phyloP scores from a whole-genome alignment of 2,888 invertebrate genomes.

The Autographa pulchrina region DNA sequence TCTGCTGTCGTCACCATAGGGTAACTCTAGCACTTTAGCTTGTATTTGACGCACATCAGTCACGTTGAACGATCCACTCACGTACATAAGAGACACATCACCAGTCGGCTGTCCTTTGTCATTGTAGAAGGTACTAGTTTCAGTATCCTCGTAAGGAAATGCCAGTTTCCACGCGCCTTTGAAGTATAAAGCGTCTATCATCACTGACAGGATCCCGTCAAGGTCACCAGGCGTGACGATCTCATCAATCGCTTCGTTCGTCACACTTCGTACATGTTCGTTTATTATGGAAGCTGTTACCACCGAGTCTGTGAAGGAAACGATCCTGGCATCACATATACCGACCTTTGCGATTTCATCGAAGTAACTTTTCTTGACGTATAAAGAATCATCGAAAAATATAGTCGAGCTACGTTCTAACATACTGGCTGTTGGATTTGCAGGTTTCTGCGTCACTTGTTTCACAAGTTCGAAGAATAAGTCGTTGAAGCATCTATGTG shows the following conservation, averaged over 20 bases:
- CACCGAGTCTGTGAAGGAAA: slow-evolving; percentile 67
- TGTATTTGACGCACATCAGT: slow-evolving; percentile 62
- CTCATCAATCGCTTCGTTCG: slow-evolving; percentile 76
- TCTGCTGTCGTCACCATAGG: slow-evolving; percentile 75
- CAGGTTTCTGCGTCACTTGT: slow-evolving; percentile 52
- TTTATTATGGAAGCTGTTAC: slow-evolving; percentile 73
- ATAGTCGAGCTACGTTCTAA: slow-evolving; percentile 74
- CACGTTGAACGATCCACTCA: slow-evolving; percentile 63
- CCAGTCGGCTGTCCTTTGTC: slow-evolving; percentile 69
- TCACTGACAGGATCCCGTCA: slow-evolving; percentile 65
- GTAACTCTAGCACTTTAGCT: slow-evolving; percentile 76
- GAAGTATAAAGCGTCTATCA: slow-evolving; percentile 81
- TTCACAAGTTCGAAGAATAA: slow-evolving; percentile 73
- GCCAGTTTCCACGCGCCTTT: slow-evolving; percentile 76
- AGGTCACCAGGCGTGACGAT: slow-evolving; percentile 74
- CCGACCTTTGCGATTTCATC: slow-evolving; percentile 59
- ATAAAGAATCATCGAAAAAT: slow-evolving; percentile 69
- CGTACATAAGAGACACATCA: slow-evolving; percentile 78
- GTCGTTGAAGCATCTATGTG: slow-evolving; percentile 75
- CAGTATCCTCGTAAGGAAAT: slow-evolving; percentile 72
- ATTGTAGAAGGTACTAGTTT: slow-evolving; percentile 73
- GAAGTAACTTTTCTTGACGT: slow-evolving; percentile 65
- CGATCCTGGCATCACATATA: slow-evolving; percentile 65
- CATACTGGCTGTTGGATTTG: slow-evolving; percentile 58
- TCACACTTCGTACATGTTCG: slow-evolving; percentile 70